Percentiles rank a stretch among this genome's conserved stretches.
These are phyloP conservation scores for Xestia xanthographa DNA, from an alignment of 2,888 invertebrate species.

Conservation along the genomic window DNA sequence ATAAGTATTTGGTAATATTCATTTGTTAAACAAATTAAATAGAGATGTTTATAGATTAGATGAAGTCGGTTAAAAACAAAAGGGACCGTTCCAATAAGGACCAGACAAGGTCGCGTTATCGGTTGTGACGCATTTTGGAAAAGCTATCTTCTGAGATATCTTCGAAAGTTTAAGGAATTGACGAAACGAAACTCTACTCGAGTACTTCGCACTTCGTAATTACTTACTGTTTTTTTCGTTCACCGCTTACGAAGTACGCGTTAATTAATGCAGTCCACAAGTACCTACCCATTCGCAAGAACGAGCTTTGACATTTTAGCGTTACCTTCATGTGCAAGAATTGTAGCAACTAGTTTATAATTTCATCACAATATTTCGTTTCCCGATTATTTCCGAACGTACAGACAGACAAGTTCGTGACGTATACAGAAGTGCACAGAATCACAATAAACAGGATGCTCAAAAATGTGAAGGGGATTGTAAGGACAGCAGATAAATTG, in stretches of 20 bases:
- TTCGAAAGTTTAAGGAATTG: not conserved
- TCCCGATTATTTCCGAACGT: constrained; percentile 24
- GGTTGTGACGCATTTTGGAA: not conserved
- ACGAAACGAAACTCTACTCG: not conserved
- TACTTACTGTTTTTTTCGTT: too few relatives aligned
- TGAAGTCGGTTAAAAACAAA: too few relatives aligned
- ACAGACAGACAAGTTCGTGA: constrained; percentile 20
- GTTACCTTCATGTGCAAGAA: constrained; percentile 34
- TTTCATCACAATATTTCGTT: constrained; percentile 27
- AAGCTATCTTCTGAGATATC: not conserved
- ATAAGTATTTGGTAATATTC: not conserved
- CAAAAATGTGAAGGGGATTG: constrained; percentile 46
- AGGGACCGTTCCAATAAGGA: not conserved
- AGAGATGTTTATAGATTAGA: not conserved
- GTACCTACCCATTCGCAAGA: not conserved
- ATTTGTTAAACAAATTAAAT: not conserved
- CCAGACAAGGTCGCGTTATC: not conserved
- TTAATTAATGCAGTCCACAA: constrained; percentile 5
- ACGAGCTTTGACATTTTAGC: constrained; percentile 15
- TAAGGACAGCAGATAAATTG: constrained; percentile 37
- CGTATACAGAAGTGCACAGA: constrained; percentile 33
- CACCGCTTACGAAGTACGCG: not conserved
- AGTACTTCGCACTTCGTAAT: too few relatives aligned
- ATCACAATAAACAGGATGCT: constrained; percentile 50
- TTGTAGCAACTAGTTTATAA: constrained; percentile 21